Evolutionary conservation across 2,113 vertebrate species (phyloP), one percentile per base, ranked within the genome.

Genomic region (Malurus elegans): DNA sequence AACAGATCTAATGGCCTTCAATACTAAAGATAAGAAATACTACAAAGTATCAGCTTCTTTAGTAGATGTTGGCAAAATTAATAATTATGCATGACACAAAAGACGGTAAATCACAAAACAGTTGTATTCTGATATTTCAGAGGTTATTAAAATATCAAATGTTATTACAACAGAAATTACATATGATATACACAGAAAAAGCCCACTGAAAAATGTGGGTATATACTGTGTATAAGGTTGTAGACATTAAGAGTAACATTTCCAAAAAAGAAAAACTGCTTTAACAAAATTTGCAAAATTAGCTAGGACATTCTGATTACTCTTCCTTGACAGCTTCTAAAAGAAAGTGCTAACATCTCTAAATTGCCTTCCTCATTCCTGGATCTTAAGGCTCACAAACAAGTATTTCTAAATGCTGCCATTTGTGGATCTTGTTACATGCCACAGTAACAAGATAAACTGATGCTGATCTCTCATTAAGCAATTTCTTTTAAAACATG

Each of bases 211-310:
- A 90, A 64, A 40, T 25, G 23, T 34, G 17, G 4, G 7, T 79
- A 56, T 29, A 42, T 13, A 42, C 4, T 18, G 28, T 1, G 1
- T 8, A 5, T 32, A 76, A 38, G 10, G 36, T 4, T 2, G 26
- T 17, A 14, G 12, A 79, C 9, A 44, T 4, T 18, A 44, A 14
- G 4, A 66, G 6, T 11, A 90, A 40, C 7, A n/a, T 9, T 76
- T 61, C 16, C 7, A 5, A 72, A 69, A 75, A 86, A 69, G 4
- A 8, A 31, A 28, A 54, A 48, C 3, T 25, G 8, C 12, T 83
- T 69, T 38, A 73, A 65, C 29, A 18, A 36, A 74, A 42, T 9
- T 42, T 38, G 20, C 23, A 79, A 42, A 75, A 90, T 60, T 34
- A 36, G 4, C 10, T 34, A 71, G n/a, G 42, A 79, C 28, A 47